A percentile compares a stretch with the other conserved stretches of the same genome.
phyloP scores from a whole-genome alignment of 2,113 vertebrate genomes.

The Tricholaema leucomelas region DNA sequence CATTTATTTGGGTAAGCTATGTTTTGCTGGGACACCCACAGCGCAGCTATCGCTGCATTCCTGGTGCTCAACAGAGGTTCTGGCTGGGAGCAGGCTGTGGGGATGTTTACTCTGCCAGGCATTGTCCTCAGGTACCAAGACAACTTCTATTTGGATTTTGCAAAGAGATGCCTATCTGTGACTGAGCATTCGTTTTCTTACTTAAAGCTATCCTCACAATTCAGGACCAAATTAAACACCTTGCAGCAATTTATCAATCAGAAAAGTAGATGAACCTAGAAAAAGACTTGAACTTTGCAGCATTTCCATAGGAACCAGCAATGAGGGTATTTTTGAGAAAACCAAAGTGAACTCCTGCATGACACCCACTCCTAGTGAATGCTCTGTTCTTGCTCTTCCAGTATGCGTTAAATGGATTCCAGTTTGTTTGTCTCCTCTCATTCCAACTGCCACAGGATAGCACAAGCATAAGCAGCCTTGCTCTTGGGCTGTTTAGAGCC shows the following conservation, averaged over 20 bases:
- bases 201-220: not conserved
- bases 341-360: not conserved
- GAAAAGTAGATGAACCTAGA: not conserved
- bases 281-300: not conserved
- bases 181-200: not conserved
- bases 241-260: not conserved
- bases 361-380: not conserved
- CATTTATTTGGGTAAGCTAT: conserved; percentile 5
- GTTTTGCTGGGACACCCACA: not conserved
- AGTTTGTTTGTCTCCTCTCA: not conserved
- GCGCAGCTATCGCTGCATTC: not conserved
- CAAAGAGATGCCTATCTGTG: not conserved
- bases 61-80: not conserved
- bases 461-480: not conserved
- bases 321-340: not conserved
- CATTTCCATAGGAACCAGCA: not conserved
- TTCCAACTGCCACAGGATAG: not conserved
- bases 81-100: not conserved
- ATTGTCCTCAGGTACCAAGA: not conserved
- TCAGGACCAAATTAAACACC: not conserved
- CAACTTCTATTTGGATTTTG: not conserved
- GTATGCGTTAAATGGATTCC: not conserved
- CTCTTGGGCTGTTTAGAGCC: not conserved
- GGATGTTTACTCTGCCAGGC: not conserved
- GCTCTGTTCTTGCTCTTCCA: not conserved